Conservation (phyloP, 2,113 vertebrate genomes). For the Alethe castanea region DNA sequence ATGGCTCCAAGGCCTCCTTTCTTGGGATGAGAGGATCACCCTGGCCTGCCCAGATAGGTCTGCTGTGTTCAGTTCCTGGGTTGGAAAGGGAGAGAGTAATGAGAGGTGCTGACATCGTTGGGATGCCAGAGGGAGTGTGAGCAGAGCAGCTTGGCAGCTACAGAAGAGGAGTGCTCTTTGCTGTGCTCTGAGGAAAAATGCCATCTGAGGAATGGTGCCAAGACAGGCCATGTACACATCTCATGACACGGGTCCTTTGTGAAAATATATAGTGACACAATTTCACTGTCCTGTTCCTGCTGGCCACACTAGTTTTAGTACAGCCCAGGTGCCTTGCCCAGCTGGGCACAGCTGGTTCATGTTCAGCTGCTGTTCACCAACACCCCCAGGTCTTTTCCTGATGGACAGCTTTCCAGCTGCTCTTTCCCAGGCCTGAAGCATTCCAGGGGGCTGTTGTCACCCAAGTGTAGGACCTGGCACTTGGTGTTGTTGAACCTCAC, state of each 20-base stretch:
- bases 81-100: neutral
- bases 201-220: neutral
- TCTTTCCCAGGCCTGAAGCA: neutral
- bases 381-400: neutral
- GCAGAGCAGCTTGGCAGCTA: neutral
- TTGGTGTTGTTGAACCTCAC: neutral
- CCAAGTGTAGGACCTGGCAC: neutral
- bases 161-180: constrained; percentile 22
- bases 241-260: neutral
- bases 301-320: neutral
- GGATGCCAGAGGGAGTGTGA: neutral
- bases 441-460: neutral
- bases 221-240: neutral
- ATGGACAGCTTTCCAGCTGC: neutral
- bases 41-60: constrained; percentile 19
- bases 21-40: neutral
- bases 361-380: neutral
- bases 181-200: neutral
- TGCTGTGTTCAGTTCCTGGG: neutral
- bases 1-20: neutral
- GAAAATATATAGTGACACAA: neutral
- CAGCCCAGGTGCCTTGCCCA: neutral
- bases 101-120: neutral
- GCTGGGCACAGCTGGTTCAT: neutral
- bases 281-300: neutral